Evolutionary conservation across 2,797 vertebrate species (phyloP), one percentile per base, ranked within the genome.

Genomic region (Micromesistius poutassou): DNA sequence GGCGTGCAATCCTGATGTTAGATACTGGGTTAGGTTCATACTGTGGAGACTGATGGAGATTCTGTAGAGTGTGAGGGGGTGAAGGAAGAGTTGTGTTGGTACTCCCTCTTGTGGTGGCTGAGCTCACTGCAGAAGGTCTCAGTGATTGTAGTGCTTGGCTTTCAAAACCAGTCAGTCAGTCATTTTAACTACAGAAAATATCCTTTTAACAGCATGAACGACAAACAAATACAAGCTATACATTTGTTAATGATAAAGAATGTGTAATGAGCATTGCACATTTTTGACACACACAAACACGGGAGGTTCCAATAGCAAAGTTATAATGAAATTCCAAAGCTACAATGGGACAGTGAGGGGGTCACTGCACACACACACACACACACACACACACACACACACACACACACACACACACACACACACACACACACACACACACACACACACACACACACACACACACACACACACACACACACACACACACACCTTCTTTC

Each of bases 291-390:
- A 42, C 40, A 42, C 40, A 42, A 10, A 42, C 42, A 50, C 72
- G 80, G 16, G 40, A 83, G 83, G 83, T 79, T 91, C 87, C 80
- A 77, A 83, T 91, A 78, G 84, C 90, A 84, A 62, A 72, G 83
- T 79, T 82, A 90, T 85, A 90, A 77, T 87, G 81, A 85, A 86
- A 90, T 89, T 91, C 88, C 88, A 81, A 73, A 85, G 81, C 77
- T 79, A 86, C 86, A 90, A 87, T 77, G 83, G 77, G 82, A 80
- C 42, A 40, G 81, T 79, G 79, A 10, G 80, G 83, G 33, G 81
- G 16, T 74, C 77, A 84, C 83, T 86, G 89, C 40, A 82, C 38
- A 85, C 86, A 19, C 46, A 50, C 14, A 50, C 46, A 50, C 46
- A 50, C 46, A 19, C 46, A 50, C 46, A 50, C 46, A 50, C 42